phyloP scores from a whole-genome alignment of 1,140 invertebrate genomes.

The Drosophila bifasciata region DNA sequence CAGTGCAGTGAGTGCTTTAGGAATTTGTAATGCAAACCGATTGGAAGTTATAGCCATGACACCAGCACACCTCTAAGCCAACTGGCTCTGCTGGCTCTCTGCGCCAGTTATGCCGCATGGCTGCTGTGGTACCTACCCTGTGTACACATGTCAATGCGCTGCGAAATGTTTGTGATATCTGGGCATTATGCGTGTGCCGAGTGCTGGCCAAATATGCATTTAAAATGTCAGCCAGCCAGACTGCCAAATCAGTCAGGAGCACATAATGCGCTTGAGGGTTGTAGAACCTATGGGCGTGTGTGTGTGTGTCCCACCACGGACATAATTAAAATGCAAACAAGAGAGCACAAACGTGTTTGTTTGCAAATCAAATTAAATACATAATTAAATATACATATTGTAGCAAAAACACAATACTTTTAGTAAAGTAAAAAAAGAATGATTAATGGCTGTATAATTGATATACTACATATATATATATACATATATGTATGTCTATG shows the following conservation, averaged over 20 bases:
- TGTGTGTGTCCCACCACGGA: conserved; percentile 2
- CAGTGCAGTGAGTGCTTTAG: conserved; percentile 8
- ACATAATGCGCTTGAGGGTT: conserved; percentile 6
- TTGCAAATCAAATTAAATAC: neutral
- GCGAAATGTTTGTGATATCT: conserved; percentile 59
- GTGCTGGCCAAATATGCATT: conserved; percentile 17
- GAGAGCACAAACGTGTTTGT: neutral
- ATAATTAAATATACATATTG: too few species aligned
- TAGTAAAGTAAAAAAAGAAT: too few species aligned
- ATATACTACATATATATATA: too few species aligned
- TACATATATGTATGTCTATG: too few species aligned
- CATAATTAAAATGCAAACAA: conserved; percentile 13
- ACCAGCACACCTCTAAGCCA: neutral
- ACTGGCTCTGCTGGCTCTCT: too few species aligned
- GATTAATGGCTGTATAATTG: conserved; percentile 8
- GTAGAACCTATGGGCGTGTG: neutral
- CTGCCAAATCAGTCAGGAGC: neutral
- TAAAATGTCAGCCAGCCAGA: conserved; percentile 13
- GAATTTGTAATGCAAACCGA: conserved; percentile 10
- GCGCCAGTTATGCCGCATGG: neutral
- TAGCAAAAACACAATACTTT: too few species aligned
- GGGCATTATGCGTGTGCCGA: conserved; percentile 5
- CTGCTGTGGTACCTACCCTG: neutral
- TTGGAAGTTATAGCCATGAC: conserved; percentile 1
- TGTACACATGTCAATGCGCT: conserved; percentile 64